Evolutionary conservation across 2,888 invertebrate species (phyloP), one percentile per base, ranked within the genome.

Genomic region (Lasius platythorax): DNA sequence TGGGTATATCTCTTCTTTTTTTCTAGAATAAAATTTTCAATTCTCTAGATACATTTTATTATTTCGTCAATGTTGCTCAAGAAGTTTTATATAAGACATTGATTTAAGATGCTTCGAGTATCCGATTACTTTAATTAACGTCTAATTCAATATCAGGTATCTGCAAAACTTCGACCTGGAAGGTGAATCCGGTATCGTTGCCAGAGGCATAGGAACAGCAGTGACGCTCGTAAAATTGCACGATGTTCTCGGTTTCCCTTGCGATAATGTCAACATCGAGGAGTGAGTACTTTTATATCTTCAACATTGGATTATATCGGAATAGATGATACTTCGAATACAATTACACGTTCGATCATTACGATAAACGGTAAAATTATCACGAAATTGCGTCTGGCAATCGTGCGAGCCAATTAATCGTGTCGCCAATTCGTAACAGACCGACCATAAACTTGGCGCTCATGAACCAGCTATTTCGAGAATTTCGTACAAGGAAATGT

Each of bases 131-230:
- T 82, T 73, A 68, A 68, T 74, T n/a, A 11, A 33, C 33, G 4
- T 23, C n/a, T 72, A 61, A 68, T 61, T 33, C 91, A n/a, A n/a
- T n/a, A n/a, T n/a, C n/a, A 97, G 97, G 3, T 99, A 99, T 94
- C 97, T 97, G 73, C 99, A 99, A 94, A 98, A 98, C 95, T 99
- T 99, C 95, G 99, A 99, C 95, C 95, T 99, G 91, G 99, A 99
- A 95, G 99, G 99, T 0, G 99, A 99, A 95, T 98, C 98, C 1
- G 99, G 99, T 0, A 98, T 99, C 75, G 99, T 99, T 1, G 99
- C 99, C 0, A 96, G 99, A 88, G 99, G 99, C 15, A 98, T 99
- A 83, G 99, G 99, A 91, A 98, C 98, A 0, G 98, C 98, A 0
- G 98, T 98, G 0, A 97, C 97, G 0, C 95, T 98, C 11, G 96